These are phyloP conservation scores for Tokudaia muenninki DNA, from an alignment of 2,797 vertebrate genomes.

Conservation along the genomic window DNA sequence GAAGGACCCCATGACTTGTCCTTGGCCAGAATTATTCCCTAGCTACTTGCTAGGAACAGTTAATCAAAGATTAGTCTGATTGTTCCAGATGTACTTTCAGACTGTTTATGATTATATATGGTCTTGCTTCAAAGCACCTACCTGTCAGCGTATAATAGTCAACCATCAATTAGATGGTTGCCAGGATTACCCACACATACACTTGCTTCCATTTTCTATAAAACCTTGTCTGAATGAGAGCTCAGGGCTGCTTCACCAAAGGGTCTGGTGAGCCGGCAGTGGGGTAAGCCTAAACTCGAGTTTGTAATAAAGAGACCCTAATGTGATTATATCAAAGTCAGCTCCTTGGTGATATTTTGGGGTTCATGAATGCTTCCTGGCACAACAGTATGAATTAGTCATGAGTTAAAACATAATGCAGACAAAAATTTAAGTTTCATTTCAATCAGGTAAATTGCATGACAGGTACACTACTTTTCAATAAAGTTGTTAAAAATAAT, in stretches of 20 bases:
- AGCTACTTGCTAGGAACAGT: not conserved
- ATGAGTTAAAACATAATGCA: conserved; percentile 1
- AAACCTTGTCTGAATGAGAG: not conserved
- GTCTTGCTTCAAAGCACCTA: not conserved
- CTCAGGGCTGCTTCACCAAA: not conserved
- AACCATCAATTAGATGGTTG: not conserved
- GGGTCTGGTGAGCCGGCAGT: not conserved
- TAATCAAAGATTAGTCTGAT: not conserved
- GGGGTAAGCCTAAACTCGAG: not conserved
- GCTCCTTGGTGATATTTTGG: not conserved
- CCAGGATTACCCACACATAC: not conserved
- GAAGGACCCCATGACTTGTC: not conserved
- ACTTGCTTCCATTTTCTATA: not conserved
- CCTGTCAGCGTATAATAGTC: not conserved
- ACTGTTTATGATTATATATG: not conserved
- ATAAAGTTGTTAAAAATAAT: conserved; percentile 48
- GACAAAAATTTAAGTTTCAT: not conserved
- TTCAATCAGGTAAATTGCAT: conserved; percentile 17
- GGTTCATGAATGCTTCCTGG: not conserved
- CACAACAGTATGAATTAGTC: conserved; percentile 4
- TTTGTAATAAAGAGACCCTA: not conserved
- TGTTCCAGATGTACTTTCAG: not conserved
- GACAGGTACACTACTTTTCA: not conserved
- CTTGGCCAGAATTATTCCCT: not conserved
- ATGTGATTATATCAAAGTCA: not conserved